Conservation (phyloP, 2,113 vertebrate species). For the Mellivora capensis region DNA sequence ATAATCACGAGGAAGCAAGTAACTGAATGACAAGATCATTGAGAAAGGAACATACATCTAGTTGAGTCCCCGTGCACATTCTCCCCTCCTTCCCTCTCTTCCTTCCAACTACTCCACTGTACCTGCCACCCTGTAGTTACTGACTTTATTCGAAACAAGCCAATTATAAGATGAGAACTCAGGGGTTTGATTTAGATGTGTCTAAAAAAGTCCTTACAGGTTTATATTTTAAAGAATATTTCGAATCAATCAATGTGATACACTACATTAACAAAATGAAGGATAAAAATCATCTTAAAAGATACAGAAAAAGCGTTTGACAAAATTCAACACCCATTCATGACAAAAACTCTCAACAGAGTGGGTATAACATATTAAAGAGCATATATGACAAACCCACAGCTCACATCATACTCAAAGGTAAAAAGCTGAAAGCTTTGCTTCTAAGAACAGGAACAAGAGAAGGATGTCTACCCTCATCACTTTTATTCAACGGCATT, state of each 20-base stretch:
- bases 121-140: neutral
- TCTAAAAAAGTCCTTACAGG: neutral
- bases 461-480: neutral
- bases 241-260: neutral
- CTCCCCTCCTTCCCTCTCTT: neutral
- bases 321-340: neutral
- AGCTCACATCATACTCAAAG: neutral
- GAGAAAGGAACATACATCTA: neutral
- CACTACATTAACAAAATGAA: neutral
- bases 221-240: neutral
- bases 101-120: neutral
- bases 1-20: neutral
- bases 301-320: neutral
- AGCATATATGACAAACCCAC: neutral
- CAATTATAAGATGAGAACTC: neutral
- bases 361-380: neutral
- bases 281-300: neutral
- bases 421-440: neutral
- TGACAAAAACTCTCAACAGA: neutral
- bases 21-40: neutral
- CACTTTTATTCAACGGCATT: neutral
- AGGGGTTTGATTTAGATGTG: neutral
- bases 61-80: no score
- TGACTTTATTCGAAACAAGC: neutral
- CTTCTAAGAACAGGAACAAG: neutral